Evolutionary conservation across 2,888 invertebrate species (phyloP), one percentile per base, ranked within the genome.

Genomic region (Drosophila niveifrons): DNA sequence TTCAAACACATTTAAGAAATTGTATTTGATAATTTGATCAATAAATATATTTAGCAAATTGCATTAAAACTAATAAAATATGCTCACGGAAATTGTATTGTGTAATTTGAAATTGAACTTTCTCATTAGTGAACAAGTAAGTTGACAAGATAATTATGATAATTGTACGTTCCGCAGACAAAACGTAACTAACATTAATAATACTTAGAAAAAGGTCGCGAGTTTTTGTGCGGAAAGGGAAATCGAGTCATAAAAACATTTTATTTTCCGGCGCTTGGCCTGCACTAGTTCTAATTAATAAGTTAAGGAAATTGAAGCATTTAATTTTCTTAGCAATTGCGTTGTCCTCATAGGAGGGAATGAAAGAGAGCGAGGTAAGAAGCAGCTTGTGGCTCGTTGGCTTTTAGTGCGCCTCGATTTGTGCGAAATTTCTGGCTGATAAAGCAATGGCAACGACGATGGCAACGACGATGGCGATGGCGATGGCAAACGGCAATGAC

Each of bases 381-480:
- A 41, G 44, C 23, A 15, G 29, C 59, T 51, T 59, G 62, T 50
- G 46, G 50, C 63, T 74, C 68, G 72, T 71, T 82, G 68, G 70
- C 66, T 86, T 88, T 88, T 80, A 80, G 70, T 80, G 63, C 66
- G 66, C 52, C 73, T 67, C 66, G 69, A 86, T 80, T 75, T 81
- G 65, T 88, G 89, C 88, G 66, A 81, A 83, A 80, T 73, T 89
- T 83, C 69, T 80, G 81, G 68, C 89, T 90, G 90, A 90, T 91
- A 90, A 82, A 91, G 90, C 80, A 88, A 89, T 89, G 75, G 82
- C 61, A 56, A 46, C 34, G 43, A 78, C 39, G 79, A 75, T 15
- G 34, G 34, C 44, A 56, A 80, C 89, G 82, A 90, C 80, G 86
- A 89, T 89, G 75, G 82, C 61, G 46, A 46, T 23, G 43, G 78